Evolutionary conservation across 23 tunicate genomes (phyloP).

Genomic region (Trididemnum clinides): DNA sequence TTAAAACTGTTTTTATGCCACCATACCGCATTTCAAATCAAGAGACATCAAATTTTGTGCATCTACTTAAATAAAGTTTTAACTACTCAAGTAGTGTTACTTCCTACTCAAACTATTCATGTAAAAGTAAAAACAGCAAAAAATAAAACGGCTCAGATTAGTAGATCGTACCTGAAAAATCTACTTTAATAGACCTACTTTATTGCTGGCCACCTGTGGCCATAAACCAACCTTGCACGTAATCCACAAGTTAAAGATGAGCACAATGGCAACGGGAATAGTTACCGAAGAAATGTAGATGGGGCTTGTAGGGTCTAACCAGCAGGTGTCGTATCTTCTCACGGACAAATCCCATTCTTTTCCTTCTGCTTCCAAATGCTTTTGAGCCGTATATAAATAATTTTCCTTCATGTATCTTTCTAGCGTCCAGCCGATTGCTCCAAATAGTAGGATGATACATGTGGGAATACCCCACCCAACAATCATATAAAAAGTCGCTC

Average conservation of each 20-base stretch:
- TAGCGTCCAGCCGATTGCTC: neutral
- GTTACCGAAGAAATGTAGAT: neutral
- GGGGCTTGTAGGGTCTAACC: neutral
- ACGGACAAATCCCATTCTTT: neutral
- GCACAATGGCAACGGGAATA: neutral
- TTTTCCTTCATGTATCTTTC: neutral
- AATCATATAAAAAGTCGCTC: neutral
- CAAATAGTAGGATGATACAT: neutral
- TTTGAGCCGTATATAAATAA: neutral
- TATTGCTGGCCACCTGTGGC: too few relatives aligned
- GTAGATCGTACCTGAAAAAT: too few relatives aligned
- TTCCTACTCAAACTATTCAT: too few relatives aligned
- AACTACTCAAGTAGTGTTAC: too few relatives aligned
- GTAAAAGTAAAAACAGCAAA: too few relatives aligned
- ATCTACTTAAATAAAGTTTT: too few relatives aligned
- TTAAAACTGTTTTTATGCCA: too few relatives aligned
- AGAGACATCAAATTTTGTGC: too few relatives aligned
- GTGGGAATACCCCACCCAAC: constrained; percentile 21
- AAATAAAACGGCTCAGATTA: too few relatives aligned
- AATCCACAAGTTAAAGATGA: neutral
- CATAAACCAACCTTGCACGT: constrained; percentile 4
- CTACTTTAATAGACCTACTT: too few relatives aligned
- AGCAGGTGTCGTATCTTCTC: constrained; percentile 23
- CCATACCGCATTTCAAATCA: too few relatives aligned
- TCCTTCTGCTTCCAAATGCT: neutral